Conservation (phyloP, 2,888 invertebrate genomes). For the Troides aeacus region DNA sequence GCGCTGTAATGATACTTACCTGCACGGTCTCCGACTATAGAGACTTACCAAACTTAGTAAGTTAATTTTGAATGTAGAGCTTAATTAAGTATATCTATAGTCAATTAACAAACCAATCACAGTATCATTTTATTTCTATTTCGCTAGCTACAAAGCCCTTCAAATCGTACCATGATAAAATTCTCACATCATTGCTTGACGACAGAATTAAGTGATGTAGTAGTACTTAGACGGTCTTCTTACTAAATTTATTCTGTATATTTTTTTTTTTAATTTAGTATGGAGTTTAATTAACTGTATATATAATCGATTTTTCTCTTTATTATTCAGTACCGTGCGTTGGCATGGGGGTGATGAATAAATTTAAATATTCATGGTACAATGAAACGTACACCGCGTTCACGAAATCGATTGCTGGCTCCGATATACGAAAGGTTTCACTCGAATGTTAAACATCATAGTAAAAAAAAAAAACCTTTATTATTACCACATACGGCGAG, state of each 20-base stretch:
- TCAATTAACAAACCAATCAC: too few relatives aligned
- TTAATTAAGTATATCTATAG: too few relatives aligned
- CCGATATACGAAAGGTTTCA: background rate
- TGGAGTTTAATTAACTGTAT: background rate
- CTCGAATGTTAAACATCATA: background rate
- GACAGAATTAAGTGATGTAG: background rate
- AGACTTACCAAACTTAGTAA: too few relatives aligned
- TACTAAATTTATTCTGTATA: background rate
- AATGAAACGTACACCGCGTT: background rate
- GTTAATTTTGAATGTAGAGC: too few relatives aligned
- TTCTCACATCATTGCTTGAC: too few relatives aligned
- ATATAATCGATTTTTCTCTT: background rate
- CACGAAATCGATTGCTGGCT: background rate
- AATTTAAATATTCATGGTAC: conserved; percentile 15
- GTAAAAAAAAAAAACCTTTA: too few relatives aligned
- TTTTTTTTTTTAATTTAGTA: background rate
- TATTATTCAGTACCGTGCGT: background rate
- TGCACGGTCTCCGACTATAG: too few relatives aligned
- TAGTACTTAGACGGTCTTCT: background rate
- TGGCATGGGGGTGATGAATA: background rate
- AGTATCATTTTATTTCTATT: too few relatives aligned
- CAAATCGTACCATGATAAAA: too few relatives aligned
- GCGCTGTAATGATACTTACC: too few relatives aligned
- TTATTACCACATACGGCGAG: too few relatives aligned
- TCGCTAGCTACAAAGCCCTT: too few relatives aligned